Evolutionary conservation across 2,888 invertebrate genomes (phyloP).

Genomic region (Lasioglossum vierecki): DNA sequence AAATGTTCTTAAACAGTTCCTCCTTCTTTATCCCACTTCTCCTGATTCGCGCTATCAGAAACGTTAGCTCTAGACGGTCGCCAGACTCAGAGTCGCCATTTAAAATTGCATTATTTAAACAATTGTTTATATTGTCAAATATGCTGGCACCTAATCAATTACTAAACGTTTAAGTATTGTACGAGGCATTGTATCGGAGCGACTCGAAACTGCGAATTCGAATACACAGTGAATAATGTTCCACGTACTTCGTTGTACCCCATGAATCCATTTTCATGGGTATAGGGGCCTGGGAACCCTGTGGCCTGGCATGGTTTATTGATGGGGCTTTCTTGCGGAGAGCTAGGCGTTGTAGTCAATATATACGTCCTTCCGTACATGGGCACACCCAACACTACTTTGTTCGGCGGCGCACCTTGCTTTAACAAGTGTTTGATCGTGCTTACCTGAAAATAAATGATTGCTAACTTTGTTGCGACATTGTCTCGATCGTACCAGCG

Average conservation of each 20-base stretch:
- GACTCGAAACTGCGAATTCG: background rate
- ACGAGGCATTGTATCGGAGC: too few species aligned
- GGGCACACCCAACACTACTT: constrained; percentile 92
- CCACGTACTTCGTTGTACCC: constrained; percentile 92
- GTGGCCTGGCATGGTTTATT: constrained; percentile 85
- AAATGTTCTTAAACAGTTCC: background rate
- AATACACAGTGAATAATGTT: background rate
- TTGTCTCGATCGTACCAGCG: background rate
- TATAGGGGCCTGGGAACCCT: constrained; percentile 92
- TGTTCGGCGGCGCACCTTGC: constrained; percentile 90
- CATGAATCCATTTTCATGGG: constrained; percentile 92
- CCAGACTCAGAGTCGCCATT: too few species aligned
- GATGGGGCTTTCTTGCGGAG: constrained; percentile 80
- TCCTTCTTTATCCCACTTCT: too few species aligned
- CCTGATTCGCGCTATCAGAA: too few species aligned
- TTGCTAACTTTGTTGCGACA: background rate
- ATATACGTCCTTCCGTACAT: constrained; percentile 93
- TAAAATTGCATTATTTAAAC: too few species aligned
- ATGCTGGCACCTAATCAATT: too few species aligned
- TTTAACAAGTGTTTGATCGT: constrained; percentile 90
- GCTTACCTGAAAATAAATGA: constrained; percentile 86
- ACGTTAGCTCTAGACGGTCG: too few species aligned
- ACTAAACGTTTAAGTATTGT: too few species aligned
- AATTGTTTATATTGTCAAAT: too few species aligned
- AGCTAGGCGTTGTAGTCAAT: constrained; percentile 77